Evolutionary conservation across 2,888 invertebrate genomes (phyloP).

Genomic region (Drepana falcataria): DNA sequence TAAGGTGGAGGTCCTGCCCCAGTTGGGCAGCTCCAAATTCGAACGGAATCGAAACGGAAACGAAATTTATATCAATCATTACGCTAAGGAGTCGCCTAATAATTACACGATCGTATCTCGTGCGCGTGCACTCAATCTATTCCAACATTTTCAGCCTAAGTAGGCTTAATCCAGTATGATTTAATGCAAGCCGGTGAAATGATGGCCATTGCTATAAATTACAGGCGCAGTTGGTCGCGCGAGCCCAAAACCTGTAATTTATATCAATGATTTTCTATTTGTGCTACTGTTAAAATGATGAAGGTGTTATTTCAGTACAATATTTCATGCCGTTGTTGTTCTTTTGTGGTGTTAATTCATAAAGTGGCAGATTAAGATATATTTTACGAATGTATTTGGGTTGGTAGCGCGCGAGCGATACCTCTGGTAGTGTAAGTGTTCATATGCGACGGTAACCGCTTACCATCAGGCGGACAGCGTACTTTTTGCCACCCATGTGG

Average conservation of each 20-base stretch:
- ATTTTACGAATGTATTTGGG: too few species aligned
- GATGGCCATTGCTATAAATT: constrained; percentile 30
- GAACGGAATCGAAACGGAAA: too few species aligned
- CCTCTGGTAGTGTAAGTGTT: too few species aligned
- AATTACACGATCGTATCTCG: neutral
- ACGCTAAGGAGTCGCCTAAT: neutral
- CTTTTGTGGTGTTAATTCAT: too few species aligned
- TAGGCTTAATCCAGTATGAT: constrained; percentile 6
- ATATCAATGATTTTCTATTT: constrained; percentile 51
- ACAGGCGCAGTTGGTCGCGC: constrained; percentile 19
- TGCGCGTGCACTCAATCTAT: neutral
- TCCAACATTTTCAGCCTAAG: neutral
- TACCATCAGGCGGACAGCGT: too few species aligned
- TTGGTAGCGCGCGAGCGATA: too few species aligned
- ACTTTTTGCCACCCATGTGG: too few species aligned
- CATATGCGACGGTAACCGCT: too few species aligned
- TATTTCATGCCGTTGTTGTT: constrained; percentile 8
- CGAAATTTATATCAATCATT: too few species aligned
- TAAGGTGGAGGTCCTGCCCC: too few species aligned
- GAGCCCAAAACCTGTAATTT: constrained; percentile 44
- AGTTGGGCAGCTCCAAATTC: too few species aligned
- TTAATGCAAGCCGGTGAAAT: constrained; percentile 12
- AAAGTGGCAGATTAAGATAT: too few species aligned
- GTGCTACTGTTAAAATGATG: constrained; percentile 24
- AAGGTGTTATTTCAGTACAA: constrained; percentile 14